Base-by-base conservation (phyloP, 2,888 invertebrate species). In the Cylloceria caligata region DNA sequence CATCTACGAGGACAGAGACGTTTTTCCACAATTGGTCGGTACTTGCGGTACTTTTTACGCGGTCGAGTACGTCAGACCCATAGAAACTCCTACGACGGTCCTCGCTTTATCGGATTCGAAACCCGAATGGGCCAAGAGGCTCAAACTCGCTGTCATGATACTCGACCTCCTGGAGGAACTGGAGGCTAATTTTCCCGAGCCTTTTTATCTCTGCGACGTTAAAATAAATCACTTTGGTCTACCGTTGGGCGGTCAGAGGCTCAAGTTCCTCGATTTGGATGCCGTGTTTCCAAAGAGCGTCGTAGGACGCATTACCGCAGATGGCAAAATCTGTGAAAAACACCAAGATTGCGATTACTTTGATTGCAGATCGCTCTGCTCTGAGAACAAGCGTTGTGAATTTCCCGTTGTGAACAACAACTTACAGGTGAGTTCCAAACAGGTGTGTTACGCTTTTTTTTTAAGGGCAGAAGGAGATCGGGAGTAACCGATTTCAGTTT, bases 21-120 rank as follows among this genome's bases (percentile, higher is more conserved):
- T 95, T 65, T 95, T 96, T 87, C 96, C 96, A 0, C 94, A 94
- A 86, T 90, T 96, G 34, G 75, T 86, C 4, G 96, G 96, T 5
- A 95, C 95, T 0, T 96, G 96, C 90, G 96, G 96, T 0, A 93
- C 94, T 2, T 94, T 95, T 87, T 96, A 95, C 91, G 95, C 95
- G 16, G 94, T 95, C 1, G 95, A 96, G 88, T 95, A 95, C 86
- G 92, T 95, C 24, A 93, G 94, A 64, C 94, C 95, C 0, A 92
- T 95, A 49, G 93, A 94, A 74, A 93, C 93, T 27, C 93, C 94
- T 49, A 94, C 94, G 73, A 94, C 94, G 49, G 87, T 94, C 19
- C 90, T 95, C 73, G 93, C 94, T 0, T 86, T 94, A 36, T 93
- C 94, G 76, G 94, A 95, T 71, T 94, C 93, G 65, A 93, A 93